phyloP scores from a whole-genome alignment of 2,797 vertebrate genomes.

The Coranthus polyacanthus region DNA sequence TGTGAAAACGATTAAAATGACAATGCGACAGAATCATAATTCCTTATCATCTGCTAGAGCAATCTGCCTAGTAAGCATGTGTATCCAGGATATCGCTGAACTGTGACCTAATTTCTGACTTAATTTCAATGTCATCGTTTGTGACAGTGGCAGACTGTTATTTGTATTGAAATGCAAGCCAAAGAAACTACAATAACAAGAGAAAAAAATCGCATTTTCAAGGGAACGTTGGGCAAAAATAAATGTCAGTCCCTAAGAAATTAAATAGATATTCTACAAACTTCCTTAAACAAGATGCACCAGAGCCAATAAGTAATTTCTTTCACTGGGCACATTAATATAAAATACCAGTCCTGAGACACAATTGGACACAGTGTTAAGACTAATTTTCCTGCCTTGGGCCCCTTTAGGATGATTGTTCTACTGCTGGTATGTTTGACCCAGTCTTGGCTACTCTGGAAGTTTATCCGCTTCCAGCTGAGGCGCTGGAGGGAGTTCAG shows the following conservation, averaged over 20 bases:
- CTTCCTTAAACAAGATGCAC: neutral
- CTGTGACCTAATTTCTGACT: too few relatives aligned
- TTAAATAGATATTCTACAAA: neutral
- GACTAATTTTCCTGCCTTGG: conserved; percentile 33
- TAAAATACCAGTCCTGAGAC: neutral
- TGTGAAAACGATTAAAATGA: too few relatives aligned
- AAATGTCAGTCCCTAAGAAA: too few relatives aligned
- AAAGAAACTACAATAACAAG: too few relatives aligned
- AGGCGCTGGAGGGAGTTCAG: conserved; percentile 94
- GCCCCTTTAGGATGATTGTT: conserved; percentile 88
- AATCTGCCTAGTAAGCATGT: too few relatives aligned
- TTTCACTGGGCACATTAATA: neutral
- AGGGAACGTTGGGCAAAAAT: neutral
- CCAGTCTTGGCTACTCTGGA: conserved; percentile 98
- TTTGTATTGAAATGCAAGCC: too few relatives aligned
- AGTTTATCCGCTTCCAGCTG: conserved; percentile 98
- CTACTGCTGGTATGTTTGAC: conserved; percentile 93
- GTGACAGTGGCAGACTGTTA: too few relatives aligned
- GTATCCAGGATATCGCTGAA: too few relatives aligned
- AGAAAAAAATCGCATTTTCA: too few relatives aligned
- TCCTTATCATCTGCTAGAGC: too few relatives aligned
- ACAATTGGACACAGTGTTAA: neutral
- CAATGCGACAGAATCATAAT: too few relatives aligned
- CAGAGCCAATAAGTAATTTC: neutral
- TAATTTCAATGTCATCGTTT: too few relatives aligned